Evolutionary conservation across 92 coral and sea anemone genomes (phyloP).

Genomic region (Hydrozoanthus gracilis): DNA sequence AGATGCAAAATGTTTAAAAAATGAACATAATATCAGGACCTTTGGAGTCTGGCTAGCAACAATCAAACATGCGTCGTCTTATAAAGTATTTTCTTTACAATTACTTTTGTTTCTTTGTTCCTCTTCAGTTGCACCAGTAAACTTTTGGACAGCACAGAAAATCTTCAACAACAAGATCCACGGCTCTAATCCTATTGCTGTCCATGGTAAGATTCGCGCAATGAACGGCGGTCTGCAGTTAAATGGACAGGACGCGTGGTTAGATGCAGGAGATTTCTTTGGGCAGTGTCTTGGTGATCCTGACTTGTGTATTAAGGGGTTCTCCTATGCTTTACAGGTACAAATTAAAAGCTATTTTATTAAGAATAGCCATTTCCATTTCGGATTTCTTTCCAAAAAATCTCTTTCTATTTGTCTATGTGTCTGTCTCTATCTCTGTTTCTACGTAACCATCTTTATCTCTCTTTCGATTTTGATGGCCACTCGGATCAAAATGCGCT

Average conservation of each 20-base stretch:
- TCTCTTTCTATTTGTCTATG: no score
- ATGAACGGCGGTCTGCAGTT: conserved; percentile 94
- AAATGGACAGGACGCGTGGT: conserved; percentile 96
- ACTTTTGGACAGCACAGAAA: conserved; percentile 97
- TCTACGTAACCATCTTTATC: neutral
- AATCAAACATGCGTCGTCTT: neutral
- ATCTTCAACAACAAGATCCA: conserved; percentile 87
- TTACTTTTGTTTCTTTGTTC: neutral
- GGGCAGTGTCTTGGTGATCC: conserved; percentile 99
- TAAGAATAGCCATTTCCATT: no score
- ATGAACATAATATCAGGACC: no score
- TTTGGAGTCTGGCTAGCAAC: neutral
- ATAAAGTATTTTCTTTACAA: neutral
- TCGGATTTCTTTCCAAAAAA: no score
- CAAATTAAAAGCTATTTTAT: neutral
- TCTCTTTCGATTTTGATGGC: neutral
- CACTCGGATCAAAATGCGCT: neutral
- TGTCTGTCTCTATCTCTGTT: no score
- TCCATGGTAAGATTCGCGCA: conserved; percentile 88
- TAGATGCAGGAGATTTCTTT: conserved; percentile 98
- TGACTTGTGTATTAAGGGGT: conserved; percentile 97
- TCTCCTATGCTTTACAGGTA: conserved; percentile 96
- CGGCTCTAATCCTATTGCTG: conserved; percentile 89
- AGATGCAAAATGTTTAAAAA: no score
- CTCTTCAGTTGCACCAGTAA: conserved; percentile 80